Base-by-base conservation (phyloP, 2,888 invertebrate species). In the Cancer borealis region DNA sequence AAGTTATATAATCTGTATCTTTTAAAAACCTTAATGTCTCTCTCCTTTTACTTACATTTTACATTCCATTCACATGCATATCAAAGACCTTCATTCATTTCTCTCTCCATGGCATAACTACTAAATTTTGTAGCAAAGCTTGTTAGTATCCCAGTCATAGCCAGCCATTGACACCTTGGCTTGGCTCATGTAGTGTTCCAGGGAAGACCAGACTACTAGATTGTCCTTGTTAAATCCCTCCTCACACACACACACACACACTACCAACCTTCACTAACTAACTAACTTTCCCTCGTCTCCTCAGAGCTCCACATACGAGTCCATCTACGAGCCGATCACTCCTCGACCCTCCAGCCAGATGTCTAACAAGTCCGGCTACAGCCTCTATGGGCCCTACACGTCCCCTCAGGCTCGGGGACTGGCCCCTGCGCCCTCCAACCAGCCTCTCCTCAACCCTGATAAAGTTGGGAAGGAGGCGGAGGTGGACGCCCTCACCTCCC, bases 401-500 rank as follows among this genome's bases (percentile, higher is more conserved):
- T 96, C 96, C 96, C 96, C 17, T 96, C 96, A 95, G 96, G 96
- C 96, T 96, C 96, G 96, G 96, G 96, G 95, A 96, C 96, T 94
- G 96, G 96, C 96, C 91, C 95, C 96, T n/a, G 96, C 96, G 14
- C 96, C 96, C 60, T 91, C 95, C 60, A 95, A 95, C 39, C 95
- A 96, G 73, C 95, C 96, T 6, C 87, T 94, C 30, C 84, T 95
- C 92, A 94, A 92, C 91, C 95, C 95, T 21, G 96, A 97, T 96
- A 96, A 97, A 96, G 93, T 96, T 96, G 96, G 97, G 17, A 98
- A 98, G 96, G 98, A 98, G 96, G 97, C 98, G 96, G 98, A 98
- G 97, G 99, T 99, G 21, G 99, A 99, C 97, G 98, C 98, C 92
- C 97, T 99, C 91, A 99, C 99, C 45, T 98, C 98, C 97, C 97